Evolutionary conservation across 1,140 invertebrate species (phyloP), one percentile per base, ranked within the genome.

Genomic region (Armadillidium nasatum): DNA sequence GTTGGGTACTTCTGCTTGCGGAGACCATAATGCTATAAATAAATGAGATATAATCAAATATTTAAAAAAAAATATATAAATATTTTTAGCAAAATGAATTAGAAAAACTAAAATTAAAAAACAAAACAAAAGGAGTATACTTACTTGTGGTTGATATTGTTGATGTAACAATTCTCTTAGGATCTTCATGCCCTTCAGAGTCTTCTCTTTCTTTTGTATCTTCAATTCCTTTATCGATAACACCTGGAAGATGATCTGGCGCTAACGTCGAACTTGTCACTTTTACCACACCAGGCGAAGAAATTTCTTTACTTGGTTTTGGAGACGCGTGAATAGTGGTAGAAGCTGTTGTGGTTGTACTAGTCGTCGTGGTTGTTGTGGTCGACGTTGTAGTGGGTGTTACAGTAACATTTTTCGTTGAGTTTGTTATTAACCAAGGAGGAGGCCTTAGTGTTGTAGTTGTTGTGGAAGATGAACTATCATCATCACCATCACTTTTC

Each of bases 321-420:
- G 82, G 81, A 23, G 81, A 77, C 7, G 80, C 76, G 9, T 71
- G 78, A n/a, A 79, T 79, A 13, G 80, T 83, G 66, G 79, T 76
- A 11, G 80, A 67, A 9, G 82, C 74, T 11, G 80, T 80, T 45
- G 82, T 76, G 4, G 78, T 79, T 70, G 82, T 78, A 10, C 82
- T 82, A 7, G 80, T 75, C 15, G 81, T 75, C 11, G 76, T 82
- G 11, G 80, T 82, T 9, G 82, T 70, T 13, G 82, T 76, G 1
- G 81, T 81, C 4, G 80, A 75, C 2, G 80, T 73, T 4, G 79
- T 79, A 23, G 79, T 82, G 21, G 82, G 79, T 11, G 79, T 72
- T 10, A 78, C 74, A 9, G 82, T 82, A 23, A 80, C 78, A 67
- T 81, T 81, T 73, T 80, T 80, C 15, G 81, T 78, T 15, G 79